Evolutionary conservation across 1,140 invertebrate species (phyloP), one percentile per base, ranked within the genome.

Genomic region (Meteorus sp.): DNA sequence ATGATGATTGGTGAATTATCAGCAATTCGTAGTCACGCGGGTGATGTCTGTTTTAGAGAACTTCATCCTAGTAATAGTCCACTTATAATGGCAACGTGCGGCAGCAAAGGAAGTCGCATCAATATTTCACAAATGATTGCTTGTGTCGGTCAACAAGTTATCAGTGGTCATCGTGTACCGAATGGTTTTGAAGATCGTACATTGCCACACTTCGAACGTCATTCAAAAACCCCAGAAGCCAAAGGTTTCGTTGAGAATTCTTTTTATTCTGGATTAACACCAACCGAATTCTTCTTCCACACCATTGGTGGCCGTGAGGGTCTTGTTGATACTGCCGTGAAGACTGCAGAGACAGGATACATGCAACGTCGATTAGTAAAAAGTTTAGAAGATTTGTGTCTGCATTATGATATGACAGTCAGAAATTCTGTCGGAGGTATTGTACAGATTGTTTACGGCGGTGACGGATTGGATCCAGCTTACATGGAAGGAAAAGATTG

Each of bases 71-170:
- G 86, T 0, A 99, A 99, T 66, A 92, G 94, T 66, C 95, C 98
- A 0, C 81, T 99, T 7, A 91, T 93, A 37, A 99, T 99, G 98
- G 96, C 98, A 0, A 82, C 95, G 19, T 94, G 90, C 66, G 95
- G 95, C 0, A 97, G 94, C 0, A 98, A 98, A 85, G 95, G 89
- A 70, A 98, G 95, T 3, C 95, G 95, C 67, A 99, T 99, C 71
- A 99, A 99, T 72, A 99, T 99, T 65, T 99, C 95, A 3, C 98
- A 99, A 81, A 99, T 99, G 97, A 97, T 99, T 65, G 96, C 96
- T 2, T 99, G 96, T 83, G 97, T 99, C 0, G 98, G 98, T 0
- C 98, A 99, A 75, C 98, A 99, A 84, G 95, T 97, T 68, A 90
- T 99, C 44, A 97, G 94, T 78, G 97, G 97, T 15, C 93, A 97